Evolutionary conservation across 2,797 vertebrate genomes (phyloP).

Genomic region (Holocentrus rufus): DNA sequence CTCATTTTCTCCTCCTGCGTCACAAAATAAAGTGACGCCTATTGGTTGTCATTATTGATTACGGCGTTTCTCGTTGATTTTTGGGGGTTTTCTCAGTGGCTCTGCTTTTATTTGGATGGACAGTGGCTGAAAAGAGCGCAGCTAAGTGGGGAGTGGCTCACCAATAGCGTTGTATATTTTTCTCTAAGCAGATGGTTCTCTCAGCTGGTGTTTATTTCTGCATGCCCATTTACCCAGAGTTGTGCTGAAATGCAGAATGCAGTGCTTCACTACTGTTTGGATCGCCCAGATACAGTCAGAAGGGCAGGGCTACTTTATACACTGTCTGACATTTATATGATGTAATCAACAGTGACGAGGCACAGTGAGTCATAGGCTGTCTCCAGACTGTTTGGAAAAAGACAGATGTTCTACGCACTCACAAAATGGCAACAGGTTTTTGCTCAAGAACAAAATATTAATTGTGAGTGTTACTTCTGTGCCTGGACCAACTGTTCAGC

Average conservation of each 20-base stretch:
- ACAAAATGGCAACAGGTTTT: not conserved
- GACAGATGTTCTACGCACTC: constrained; percentile 35
- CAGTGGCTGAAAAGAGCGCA: constrained; percentile 6
- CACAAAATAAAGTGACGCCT: not conserved
- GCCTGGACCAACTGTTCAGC: constrained; percentile 23
- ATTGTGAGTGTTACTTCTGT: constrained; percentile 6
- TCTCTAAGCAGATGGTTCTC: constrained; percentile 50
- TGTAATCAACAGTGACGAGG: constrained; percentile 31
- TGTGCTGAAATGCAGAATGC: constrained; percentile 20
- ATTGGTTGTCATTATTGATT: constrained; percentile 2
- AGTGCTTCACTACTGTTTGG: not conserved
- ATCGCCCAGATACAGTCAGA: constrained; percentile 10
- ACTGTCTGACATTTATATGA: constrained; percentile 36
- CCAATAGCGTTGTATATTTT: constrained; percentile 33
- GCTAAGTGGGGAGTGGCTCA: constrained; percentile 39
- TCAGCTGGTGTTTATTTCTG: constrained; percentile 57
- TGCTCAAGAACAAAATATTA: not conserved
- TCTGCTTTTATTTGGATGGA: constrained; percentile 21
- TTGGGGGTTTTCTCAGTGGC: not conserved
- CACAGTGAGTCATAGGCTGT: constrained; percentile 66
- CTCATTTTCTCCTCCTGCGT: not conserved
- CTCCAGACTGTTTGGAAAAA: constrained; percentile 54
- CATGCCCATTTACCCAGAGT: constrained; percentile 23
- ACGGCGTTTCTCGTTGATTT: not conserved
- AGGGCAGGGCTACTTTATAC: constrained; percentile 27